Evolutionary conservation across 2,888 invertebrate species (phyloP).

Genomic region (Ptilodon capucinus): DNA sequence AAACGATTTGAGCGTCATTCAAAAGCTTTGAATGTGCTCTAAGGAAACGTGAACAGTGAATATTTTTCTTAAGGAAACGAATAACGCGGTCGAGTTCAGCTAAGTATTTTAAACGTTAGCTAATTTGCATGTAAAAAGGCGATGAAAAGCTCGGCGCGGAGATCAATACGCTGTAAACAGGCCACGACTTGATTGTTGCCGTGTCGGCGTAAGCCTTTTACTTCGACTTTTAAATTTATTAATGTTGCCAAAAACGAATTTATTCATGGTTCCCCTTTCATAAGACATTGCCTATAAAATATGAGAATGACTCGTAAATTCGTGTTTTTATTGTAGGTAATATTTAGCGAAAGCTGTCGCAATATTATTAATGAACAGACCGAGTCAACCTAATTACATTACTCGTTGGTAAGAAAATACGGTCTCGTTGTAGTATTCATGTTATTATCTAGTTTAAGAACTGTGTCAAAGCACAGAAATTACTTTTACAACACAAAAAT

Average conservation of each 20-base stretch:
- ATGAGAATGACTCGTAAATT: constrained; percentile 1
- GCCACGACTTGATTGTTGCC: constrained; percentile 31
- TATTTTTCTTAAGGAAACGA: neutral
- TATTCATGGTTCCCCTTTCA: neutral
- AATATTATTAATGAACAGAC: neutral
- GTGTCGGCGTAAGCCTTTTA: constrained; percentile 13
- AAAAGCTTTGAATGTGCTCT: neutral
- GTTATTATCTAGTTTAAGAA: too few species aligned
- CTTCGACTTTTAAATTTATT: neutral
- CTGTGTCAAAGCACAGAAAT: too few species aligned
- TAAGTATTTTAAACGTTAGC: constrained; percentile 35
- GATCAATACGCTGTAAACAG: constrained; percentile 47
- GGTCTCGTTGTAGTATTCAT: too few species aligned
- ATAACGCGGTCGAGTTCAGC: constrained; percentile 4
- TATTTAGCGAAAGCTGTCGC: neutral
- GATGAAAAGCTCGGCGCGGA: constrained; percentile 40
- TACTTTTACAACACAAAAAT: too few species aligned
- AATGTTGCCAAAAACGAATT: neutral
- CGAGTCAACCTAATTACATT: neutral
- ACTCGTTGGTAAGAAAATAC: too few species aligned
- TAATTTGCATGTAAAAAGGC: constrained; percentile 64
- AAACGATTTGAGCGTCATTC: neutral
- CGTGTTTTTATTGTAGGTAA: neutral
- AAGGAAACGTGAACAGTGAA: neutral
- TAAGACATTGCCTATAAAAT: neutral